Evolutionary conservation across 1,140 invertebrate species (phyloP).

Genomic region (Telenomus remus): DNA sequence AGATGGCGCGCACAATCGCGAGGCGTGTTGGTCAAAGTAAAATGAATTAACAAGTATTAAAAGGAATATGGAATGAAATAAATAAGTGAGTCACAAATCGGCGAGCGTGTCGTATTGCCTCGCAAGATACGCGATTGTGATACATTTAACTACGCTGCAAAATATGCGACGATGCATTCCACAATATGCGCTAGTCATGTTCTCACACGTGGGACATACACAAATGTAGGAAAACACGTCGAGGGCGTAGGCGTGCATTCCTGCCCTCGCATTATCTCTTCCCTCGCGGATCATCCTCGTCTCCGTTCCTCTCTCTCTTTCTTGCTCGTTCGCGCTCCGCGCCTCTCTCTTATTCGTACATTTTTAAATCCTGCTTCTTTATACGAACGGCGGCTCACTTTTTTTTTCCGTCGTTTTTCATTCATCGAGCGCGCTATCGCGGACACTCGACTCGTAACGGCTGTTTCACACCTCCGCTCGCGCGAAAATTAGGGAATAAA

Average conservation of each 20-base stretch:
- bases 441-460: conserved; percentile 67
- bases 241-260: conserved; percentile 73
- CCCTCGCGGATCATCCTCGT: conserved; percentile 30
- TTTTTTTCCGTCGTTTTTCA: conserved; percentile 40
- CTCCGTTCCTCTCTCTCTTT: conserved; percentile 15
- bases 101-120: conserved; percentile 55
- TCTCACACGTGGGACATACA: conserved; percentile 68
- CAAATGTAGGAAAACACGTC: conserved; percentile 69
- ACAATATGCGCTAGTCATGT: conserved; percentile 65
- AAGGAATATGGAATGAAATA: conserved; percentile 3
- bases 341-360: conserved; percentile 28
- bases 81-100: conserved; percentile 22
- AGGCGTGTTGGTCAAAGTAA: not conserved
- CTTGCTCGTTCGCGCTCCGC: not conserved
- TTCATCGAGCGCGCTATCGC: conserved; percentile 61
- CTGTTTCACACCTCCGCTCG: conserved; percentile 75
- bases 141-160: conserved; percentile 63
- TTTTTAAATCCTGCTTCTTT: conserved; percentile 48
- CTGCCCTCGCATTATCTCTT: conserved; percentile 70
- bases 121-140: conserved; percentile 63
- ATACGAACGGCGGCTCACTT: conserved; percentile 45
- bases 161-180: conserved; percentile 69
- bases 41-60: conserved; percentile 35
- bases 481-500: conserved; percentile 75
- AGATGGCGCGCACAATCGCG: not conserved